phyloP scores from a whole-genome alignment of 2,888 invertebrate genomes.

The Tillus elongatus region DNA sequence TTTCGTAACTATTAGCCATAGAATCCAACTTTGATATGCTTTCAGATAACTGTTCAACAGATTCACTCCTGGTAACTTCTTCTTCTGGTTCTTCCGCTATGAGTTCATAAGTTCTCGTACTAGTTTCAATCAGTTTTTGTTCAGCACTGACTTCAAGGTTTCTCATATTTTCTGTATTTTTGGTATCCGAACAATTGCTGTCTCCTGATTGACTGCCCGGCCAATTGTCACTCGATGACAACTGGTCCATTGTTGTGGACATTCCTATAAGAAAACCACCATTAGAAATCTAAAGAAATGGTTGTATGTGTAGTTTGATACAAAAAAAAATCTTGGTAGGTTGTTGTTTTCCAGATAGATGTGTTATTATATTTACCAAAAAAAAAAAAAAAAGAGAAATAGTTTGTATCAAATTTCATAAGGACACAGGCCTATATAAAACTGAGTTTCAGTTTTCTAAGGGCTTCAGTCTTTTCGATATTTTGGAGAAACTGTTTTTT shows the following conservation, averaged over 20 bases:
- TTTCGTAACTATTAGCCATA: conserved; percentile 29
- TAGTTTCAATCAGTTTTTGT: conserved; percentile 38
- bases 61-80: conserved; percentile 44
- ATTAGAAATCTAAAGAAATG: neutral
- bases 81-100: conserved; percentile 50
- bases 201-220: conserved; percentile 56
- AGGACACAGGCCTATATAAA: too few relatives aligned
- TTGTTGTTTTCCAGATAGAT: too few relatives aligned
- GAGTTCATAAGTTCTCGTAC: conserved; percentile 40
- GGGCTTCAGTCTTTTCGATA: too few relatives aligned
- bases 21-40: conserved; percentile 40
- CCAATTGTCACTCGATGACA: conserved; percentile 67
- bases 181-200: conserved; percentile 50
- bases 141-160: conserved; percentile 36
- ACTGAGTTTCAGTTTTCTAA: too few relatives aligned
- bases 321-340: conserved; percentile 5
- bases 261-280: conserved; percentile 33
- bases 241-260: conserved; percentile 62
- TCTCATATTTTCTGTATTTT: conserved; percentile 24
- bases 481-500: too few relatives aligned
- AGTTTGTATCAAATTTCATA: too few relatives aligned
- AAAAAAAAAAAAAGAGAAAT: too few relatives aligned
- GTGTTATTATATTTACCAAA: too few relatives aligned
- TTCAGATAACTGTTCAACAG: conserved; percentile 43
- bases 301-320: too few relatives aligned